These are phyloP conservation scores for Antheraea pernyi DNA, from an alignment of 1,140 invertebrate species.

Conservation along the genomic window DNA sequence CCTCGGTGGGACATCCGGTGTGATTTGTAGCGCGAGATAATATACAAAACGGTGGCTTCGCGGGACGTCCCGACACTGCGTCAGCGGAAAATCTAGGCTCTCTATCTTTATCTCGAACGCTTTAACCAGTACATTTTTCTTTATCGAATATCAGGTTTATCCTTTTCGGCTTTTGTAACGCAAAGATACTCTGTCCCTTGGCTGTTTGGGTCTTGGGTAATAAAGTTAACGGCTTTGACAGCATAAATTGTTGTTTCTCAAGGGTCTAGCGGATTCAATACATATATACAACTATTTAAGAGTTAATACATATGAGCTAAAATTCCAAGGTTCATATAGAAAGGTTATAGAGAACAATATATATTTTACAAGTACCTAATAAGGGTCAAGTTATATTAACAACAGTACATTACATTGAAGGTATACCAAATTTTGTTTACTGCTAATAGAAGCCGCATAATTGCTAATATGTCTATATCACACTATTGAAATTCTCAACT, in stretches of 20 bases:
- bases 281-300: background rate
- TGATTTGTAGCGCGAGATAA: constrained; percentile 74
- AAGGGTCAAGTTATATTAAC: too few species aligned
- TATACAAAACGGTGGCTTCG: constrained; percentile 68
- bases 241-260: background rate
- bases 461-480: too few species aligned
- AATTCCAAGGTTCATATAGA: background rate
- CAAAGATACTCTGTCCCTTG: constrained; percentile 21
- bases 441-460: too few species aligned
- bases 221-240: background rate
- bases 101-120: constrained; percentile 47
- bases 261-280: background rate
- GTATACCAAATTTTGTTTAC: too few species aligned
- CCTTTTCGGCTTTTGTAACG: constrained; percentile 30
- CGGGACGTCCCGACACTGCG: constrained; percentile 48
- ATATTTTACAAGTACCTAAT: too few species aligned
- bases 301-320: background rate
- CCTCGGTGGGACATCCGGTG: constrained; percentile 65
- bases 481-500: too few species aligned
- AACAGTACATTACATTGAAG: too few species aligned
- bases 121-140: constrained; percentile 48
- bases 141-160: constrained; percentile 42
- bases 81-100: constrained; percentile 56
- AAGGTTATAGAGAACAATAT: too few species aligned
- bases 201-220: background rate